These are phyloP conservation scores for Zeugodacus cucurbitae DNA, from an alignment of 1,140 invertebrate species.

Conservation along the genomic window DNA sequence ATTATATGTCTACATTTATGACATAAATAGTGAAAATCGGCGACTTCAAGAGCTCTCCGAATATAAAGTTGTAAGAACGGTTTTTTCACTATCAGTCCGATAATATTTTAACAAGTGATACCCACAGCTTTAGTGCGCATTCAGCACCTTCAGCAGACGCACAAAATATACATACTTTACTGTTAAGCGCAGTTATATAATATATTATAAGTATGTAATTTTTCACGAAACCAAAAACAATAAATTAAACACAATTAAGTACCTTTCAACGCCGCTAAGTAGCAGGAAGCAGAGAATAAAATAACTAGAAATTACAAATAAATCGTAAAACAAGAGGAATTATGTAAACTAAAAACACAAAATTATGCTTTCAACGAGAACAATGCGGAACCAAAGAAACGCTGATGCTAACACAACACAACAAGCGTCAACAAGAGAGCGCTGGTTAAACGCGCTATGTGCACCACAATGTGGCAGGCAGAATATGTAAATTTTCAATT, in stretches of 20 bases:
- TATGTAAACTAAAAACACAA: background rate
- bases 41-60: background rate
- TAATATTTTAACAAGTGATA: background rate
- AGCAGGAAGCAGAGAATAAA: conserved; percentile 5
- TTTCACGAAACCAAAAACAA: background rate
- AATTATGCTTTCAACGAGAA: background rate
- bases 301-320: background rate
- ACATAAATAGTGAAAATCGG: background rate
- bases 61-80: too few relatives aligned
- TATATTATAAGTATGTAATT: background rate
- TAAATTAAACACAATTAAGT: conserved; percentile 21
- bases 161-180: background rate
- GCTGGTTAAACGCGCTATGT: background rate
- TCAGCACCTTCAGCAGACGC: background rate
- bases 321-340: background rate
- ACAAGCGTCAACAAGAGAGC: background rate
- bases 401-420: background rate
- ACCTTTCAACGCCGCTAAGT: background rate
- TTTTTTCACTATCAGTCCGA: background rate
- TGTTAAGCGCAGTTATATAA: background rate
- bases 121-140: background rate
- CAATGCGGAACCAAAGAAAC: background rate
- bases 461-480: background rate
- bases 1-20: too few relatives aligned
- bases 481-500: conserved; percentile 28